phyloP scores from a whole-genome alignment of 2,888 invertebrate species.

The Lochmaea capreae region DNA sequence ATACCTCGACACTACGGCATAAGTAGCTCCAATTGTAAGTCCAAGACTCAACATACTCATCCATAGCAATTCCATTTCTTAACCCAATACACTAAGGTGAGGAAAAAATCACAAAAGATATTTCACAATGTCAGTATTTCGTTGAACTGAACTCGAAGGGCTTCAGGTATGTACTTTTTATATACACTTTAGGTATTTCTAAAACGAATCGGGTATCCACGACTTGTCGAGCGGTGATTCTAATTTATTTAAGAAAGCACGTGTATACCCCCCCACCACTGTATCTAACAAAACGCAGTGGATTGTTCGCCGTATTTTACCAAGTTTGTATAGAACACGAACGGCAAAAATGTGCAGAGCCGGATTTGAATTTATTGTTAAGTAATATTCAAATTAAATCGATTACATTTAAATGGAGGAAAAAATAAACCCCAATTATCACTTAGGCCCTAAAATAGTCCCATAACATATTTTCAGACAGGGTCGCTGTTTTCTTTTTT shows the following conservation, averaged over 20 bases:
- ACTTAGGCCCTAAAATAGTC: no score
- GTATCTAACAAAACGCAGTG: slow-evolving; percentile 2
- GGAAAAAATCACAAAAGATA: background rate
- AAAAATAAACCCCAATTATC: no score
- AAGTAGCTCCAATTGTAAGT: slow-evolving; percentile 74
- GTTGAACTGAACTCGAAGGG: background rate
- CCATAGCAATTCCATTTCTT: slow-evolving; percentile 72
- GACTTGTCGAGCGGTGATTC: slow-evolving; percentile 7
- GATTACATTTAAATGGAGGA: background rate
- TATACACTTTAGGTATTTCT: slow-evolving; percentile 12
- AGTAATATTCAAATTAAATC: background rate
- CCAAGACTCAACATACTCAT: slow-evolving; percentile 74
- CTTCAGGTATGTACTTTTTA: slow-evolving; percentile 2
- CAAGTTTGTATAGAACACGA: background rate
- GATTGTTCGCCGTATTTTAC: slow-evolving; percentile 13
- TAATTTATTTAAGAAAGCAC: slow-evolving; percentile 34
- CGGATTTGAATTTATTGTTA: background rate
- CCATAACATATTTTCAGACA: no score
- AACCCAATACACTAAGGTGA: slow-evolving; percentile 4
- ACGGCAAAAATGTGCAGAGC: background rate
- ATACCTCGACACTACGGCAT: slow-evolving; percentile 73
- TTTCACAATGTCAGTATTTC: slow-evolving; percentile 6
- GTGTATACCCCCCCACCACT: slow-evolving; percentile 16
- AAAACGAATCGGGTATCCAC: slow-evolving; percentile 6
- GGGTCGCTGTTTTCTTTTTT: no score